Conservation (phyloP, 2,888 invertebrate genomes). For the Epinotia nisella region DNA sequence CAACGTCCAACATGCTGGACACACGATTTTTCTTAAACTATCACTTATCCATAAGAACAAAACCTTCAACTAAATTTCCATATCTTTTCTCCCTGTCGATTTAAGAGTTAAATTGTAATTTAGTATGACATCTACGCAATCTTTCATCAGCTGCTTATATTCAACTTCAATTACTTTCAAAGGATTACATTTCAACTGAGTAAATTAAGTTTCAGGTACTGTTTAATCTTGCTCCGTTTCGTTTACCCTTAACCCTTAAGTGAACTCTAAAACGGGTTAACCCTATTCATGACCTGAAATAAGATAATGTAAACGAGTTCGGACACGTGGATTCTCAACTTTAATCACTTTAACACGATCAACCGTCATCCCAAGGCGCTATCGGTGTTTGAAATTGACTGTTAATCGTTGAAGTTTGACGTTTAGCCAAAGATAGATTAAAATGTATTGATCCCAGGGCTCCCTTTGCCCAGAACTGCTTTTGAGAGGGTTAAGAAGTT, state of each 20-base stretch:
- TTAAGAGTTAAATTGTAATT: no score
- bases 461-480: slow-evolving; percentile 15
- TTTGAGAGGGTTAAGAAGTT: slow-evolving; percentile 36
- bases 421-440: slow-evolving; percentile 42
- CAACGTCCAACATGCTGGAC: no score
- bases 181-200: neutral
- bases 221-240: neutral
- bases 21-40: no score
- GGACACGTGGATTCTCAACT: slow-evolving; percentile 30
- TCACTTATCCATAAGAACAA: no score
- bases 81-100: no score
- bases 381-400: slow-evolving; percentile 45
- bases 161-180: slow-evolving; percentile 1
- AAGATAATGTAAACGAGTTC: slow-evolving; percentile 21
- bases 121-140: neutral
- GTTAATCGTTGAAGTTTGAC: slow-evolving; percentile 45
- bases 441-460: slow-evolving; percentile 38
- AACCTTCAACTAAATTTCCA: no score
- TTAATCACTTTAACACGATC: slow-evolving; percentile 40
- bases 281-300: slow-evolving; percentile 6
- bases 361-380: slow-evolving; percentile 32
- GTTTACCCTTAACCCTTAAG: neutral
- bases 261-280: slow-evolving; percentile 6
- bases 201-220: neutral
- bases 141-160: neutral